Conservation (phyloP, 2,888 invertebrate genomes). For the Cordilura impudica region DNA sequence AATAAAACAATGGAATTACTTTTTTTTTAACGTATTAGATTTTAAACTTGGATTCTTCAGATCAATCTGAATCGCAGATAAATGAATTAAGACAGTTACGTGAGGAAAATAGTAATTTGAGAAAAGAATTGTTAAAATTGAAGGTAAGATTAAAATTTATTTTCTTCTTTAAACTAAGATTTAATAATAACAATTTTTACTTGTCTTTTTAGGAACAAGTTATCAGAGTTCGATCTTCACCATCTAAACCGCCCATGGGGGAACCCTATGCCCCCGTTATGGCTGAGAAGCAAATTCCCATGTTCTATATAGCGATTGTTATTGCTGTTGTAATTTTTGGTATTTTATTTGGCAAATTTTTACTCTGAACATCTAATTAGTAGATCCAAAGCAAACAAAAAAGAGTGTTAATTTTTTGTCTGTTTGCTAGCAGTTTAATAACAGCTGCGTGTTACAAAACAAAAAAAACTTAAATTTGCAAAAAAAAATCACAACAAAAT, state of each 20-base stretch:
- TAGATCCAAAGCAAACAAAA: slow-evolving; percentile 48
- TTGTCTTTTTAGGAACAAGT: slow-evolving; percentile 81
- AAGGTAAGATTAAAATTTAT: slow-evolving; percentile 85
- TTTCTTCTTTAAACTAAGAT: background rate
- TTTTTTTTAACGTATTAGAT: slow-evolving; percentile 69
- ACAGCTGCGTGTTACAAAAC: slow-evolving; percentile 58
- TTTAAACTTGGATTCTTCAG: slow-evolving; percentile 69
- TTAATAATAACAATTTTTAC: too few relatives aligned
- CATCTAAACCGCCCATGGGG: slow-evolving; percentile 75
- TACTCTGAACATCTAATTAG: slow-evolving; percentile 83
- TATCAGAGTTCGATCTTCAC: slow-evolving; percentile 80
- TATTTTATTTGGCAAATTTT: slow-evolving; percentile 88
- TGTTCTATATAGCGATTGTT: slow-evolving; percentile 83
- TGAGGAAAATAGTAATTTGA: slow-evolving; percentile 87
- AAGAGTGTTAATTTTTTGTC: slow-evolving; percentile 61
- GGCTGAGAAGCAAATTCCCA: slow-evolving; percentile 80
- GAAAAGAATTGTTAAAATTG: slow-evolving; percentile 91
- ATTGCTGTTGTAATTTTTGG: slow-evolving; percentile 85
- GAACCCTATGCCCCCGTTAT: slow-evolving; percentile 81
- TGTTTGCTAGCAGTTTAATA: slow-evolving; percentile 59
- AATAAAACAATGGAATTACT: background rate
- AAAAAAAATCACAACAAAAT: slow-evolving; percentile 51
- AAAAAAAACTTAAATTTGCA: slow-evolving; percentile 54
- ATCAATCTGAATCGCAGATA: slow-evolving; percentile 83
- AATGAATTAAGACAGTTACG: slow-evolving; percentile 87